A percentile compares a stretch with the other conserved stretches of the same genome.
These are phyloP conservation scores for Gari tellinella DNA, from an alignment of 2,888 invertebrate species.

Conservation along the genomic window DNA sequence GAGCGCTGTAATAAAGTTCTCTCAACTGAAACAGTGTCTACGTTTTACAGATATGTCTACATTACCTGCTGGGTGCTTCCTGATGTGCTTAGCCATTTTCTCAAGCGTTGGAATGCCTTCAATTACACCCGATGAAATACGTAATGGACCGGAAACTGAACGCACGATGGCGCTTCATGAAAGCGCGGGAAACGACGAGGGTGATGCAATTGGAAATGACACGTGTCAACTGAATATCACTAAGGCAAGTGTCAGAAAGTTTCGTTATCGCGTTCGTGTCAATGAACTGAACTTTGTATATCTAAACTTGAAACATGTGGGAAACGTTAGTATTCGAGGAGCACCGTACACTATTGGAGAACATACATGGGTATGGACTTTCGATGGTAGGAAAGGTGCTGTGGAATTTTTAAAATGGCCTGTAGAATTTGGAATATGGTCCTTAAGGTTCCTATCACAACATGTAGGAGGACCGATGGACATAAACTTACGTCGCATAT, in stretches of 20 bases:
- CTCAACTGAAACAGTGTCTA: too few species aligned
- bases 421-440: constrained; percentile 58
- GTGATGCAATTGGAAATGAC: too few species aligned
- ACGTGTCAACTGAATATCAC: too few species aligned
- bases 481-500: constrained; percentile 1
- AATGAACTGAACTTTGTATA: constrained; percentile 30
- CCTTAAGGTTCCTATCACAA: constrained; percentile 43
- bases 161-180: too few species aligned
- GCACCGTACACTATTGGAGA: constrained; percentile 26
- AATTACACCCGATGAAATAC: too few species aligned
- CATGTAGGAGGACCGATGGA: constrained; percentile 27
- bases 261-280: constrained; percentile 35
- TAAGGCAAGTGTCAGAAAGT: constrained; percentile 6
- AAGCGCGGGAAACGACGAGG: too few species aligned
- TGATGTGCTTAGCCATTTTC: too few species aligned
- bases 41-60: too few species aligned
- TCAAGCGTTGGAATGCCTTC: too few species aligned
- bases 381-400: constrained; percentile 41
- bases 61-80: too few species aligned
- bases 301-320: constrained; percentile 11
- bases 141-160: too few species aligned
- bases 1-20: too few species aligned
- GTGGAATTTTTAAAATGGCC: constrained; percentile 59
- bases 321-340: constrained; percentile 8
- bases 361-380: constrained; percentile 62